A percentile compares a stretch with the other conserved stretches of the same genome.
Conservation (phyloP, 2,113 vertebrate genomes). For the Balaeniceps rex region DNA sequence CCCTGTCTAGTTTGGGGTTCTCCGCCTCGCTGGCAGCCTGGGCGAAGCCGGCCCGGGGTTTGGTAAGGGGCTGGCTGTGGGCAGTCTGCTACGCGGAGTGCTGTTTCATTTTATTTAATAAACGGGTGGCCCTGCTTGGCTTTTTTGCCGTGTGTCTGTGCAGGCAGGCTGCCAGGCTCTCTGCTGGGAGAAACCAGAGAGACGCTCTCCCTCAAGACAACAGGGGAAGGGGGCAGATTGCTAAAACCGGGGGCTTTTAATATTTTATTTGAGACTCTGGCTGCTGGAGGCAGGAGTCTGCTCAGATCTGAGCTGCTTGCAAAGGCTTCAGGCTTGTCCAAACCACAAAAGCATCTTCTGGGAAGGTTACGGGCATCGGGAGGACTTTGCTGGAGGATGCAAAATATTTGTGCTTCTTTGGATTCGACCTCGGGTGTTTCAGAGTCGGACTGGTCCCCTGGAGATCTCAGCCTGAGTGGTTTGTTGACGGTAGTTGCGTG, state of each 20-base stretch:
- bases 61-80: neutral
- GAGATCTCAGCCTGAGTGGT: neutral
- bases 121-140: neutral
- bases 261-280: neutral
- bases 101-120: neutral
- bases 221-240: neutral
- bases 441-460: neutral
- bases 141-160: neutral
- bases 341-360: neutral
- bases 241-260: neutral
- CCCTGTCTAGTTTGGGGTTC: neutral
- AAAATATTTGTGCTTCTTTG: neutral
- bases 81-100: fast-evolving
- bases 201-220: neutral
- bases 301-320: neutral
- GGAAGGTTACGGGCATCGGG: neutral
- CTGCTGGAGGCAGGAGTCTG: neutral
- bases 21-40: neutral
- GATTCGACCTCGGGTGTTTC: neutral
- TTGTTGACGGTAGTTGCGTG: neutral
- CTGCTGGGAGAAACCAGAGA: neutral
- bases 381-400: slow-evolving; percentile 14
- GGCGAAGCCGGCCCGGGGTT: too few species aligned
- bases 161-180: neutral
- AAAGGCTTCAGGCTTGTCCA: neutral